phyloP scores from a whole-genome alignment of 2,888 invertebrate species.

The Scaptomyza polygonia region DNA sequence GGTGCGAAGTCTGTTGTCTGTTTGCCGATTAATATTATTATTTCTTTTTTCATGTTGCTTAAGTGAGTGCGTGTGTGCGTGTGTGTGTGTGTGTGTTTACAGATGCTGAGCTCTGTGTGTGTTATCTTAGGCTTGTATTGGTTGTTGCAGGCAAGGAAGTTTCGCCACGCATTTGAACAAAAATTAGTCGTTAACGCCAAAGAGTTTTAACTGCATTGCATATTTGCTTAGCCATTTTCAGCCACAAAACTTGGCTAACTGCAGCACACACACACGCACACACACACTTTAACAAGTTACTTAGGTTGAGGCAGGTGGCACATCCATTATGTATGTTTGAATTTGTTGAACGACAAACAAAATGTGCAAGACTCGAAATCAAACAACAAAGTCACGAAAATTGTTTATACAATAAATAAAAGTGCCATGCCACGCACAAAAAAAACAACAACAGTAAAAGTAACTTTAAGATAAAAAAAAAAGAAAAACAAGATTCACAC shows the following conservation, averaged over 20 bases:
- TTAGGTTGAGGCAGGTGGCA: constrained; percentile 20
- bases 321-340: constrained; percentile 72
- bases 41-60: constrained; percentile 48
- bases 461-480: constrained; percentile 76
- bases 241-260: constrained; percentile 21
- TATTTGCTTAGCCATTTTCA: constrained; percentile 65
- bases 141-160: constrained; percentile 12
- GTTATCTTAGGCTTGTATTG: constrained; percentile 12
- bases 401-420: constrained; percentile 79
- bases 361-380: constrained; percentile 55
- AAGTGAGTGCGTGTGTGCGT: constrained; percentile 54
- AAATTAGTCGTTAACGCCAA: constrained; percentile 59
- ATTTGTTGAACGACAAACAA: constrained; percentile 65
- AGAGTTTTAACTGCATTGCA: constrained; percentile 45
- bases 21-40: constrained; percentile 20
- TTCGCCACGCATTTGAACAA: constrained; percentile 26
- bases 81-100: constrained; percentile 56
- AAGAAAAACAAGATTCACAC: constrained; percentile 67
- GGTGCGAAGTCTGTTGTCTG: constrained; percentile 40
- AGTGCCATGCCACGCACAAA: constrained; percentile 39
- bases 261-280: no score
- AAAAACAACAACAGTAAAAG: constrained; percentile 77
- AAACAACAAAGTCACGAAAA: constrained; percentile 76
- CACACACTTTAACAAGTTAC: constrained; percentile 16
- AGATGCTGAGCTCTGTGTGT: constrained; percentile 60